phyloP scores from a whole-genome alignment of 2,797 vertebrate genomes.

The Tokudaia tokunoshimensis region DNA sequence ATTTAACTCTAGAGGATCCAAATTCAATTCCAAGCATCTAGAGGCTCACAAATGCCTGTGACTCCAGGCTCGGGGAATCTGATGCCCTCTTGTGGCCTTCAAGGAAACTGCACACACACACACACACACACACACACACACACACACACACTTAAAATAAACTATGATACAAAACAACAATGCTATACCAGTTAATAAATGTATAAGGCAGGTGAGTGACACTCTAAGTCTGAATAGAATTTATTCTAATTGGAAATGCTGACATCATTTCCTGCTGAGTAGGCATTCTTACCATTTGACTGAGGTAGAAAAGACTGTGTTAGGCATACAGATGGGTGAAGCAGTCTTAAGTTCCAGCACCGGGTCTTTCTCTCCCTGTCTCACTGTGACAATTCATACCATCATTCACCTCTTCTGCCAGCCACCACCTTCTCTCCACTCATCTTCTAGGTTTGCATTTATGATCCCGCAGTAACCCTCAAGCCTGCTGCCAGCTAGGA shows the following conservation, averaged over 20 bases:
- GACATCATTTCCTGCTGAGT: neutral
- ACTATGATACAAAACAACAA: neutral
- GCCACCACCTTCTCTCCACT: neutral
- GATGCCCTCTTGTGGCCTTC: neutral
- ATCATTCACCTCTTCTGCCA: neutral
- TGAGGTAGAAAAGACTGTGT: neutral
- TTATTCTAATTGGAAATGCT: neutral
- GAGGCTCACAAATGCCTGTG: neutral
- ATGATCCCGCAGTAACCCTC: neutral
- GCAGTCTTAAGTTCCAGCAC: neutral
- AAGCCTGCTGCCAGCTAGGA: neutral
- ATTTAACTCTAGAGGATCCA: neutral
- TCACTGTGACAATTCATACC: neutral
- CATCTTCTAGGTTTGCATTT: neutral
- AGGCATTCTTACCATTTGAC: neutral
- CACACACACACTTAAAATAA: neutral
- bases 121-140: neutral
- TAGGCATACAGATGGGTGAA: rapidly evolving
- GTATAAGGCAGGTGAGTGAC: too few species aligned
- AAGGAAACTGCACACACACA: neutral
- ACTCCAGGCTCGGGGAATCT: neutral
- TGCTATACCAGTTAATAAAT: too few species aligned
- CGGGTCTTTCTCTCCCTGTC: neutral
- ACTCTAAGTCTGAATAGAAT: neutral
- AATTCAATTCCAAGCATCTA: neutral